phyloP scores from a whole-genome alignment of 2,797 vertebrate genomes.

The Enteromius argenteus region DNA sequence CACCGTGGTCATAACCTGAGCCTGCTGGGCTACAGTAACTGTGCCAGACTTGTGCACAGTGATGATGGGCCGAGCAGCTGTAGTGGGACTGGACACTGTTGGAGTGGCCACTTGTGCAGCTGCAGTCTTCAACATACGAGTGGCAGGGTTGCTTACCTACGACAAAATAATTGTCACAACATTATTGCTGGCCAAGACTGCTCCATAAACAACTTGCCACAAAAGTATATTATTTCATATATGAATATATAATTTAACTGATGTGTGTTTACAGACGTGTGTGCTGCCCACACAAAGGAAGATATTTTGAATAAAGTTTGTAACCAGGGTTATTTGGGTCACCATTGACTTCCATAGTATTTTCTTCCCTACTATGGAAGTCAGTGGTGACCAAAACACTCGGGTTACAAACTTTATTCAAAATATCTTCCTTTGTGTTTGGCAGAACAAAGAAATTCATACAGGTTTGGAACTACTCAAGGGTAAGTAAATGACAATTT shows the following conservation, averaged over 20 bases:
- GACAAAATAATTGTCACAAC: not conserved
- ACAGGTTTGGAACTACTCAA: no score
- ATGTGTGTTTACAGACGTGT: not conserved
- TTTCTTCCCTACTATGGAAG: no score
- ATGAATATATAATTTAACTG: not conserved
- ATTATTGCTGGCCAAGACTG: not conserved
- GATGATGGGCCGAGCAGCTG: conserved; percentile 90
- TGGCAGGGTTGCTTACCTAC: conserved; percentile 93
- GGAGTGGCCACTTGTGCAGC: conserved; percentile 91
- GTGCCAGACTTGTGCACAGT: conserved; percentile 95
- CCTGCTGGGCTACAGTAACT: conserved; percentile 93
- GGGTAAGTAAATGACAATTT: no score
- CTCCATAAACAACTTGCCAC: not conserved
- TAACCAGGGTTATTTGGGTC: no score
- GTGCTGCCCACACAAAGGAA: no score
- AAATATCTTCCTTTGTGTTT: no score
- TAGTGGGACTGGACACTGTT: conserved; percentile 82
- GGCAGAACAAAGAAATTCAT: no score
- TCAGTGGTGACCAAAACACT: no score
- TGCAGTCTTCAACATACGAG: conserved; percentile 93
- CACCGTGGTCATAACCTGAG: conserved; percentile 94
- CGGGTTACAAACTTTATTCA: no score
- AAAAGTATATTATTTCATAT: not conserved
- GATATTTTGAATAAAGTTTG: no score
- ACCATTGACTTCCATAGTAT: no score